Base-by-base conservation (phyloP, 2,888 invertebrate species). In the Dysmachus trigonus region DNA sequence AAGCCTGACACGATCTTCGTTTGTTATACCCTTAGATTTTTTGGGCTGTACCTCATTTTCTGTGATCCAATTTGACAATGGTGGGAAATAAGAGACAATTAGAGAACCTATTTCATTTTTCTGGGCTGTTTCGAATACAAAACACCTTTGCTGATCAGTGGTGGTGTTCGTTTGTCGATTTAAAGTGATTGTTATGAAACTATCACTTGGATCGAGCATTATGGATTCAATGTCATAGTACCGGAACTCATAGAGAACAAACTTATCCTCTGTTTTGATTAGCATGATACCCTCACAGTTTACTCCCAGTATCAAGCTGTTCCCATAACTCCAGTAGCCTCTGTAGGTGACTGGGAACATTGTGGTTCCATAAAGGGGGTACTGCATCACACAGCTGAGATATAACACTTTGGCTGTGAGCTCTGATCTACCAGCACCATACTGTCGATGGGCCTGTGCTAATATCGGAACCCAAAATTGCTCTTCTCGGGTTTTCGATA, bases 321-420 rank as follows among this genome's bases (percentile, higher is more conserved):
- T 94, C 15, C 90, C 97, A 90, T 98, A 98, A 5, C 97, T 96
- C 97, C 98, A 98, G 90, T 98, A 97, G 15, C 98, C 98, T 88
- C 97, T 95, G 91, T 98, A 98, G 0, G 96, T 96, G 87, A 98
- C 98, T 13, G 96, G 96, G 93, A 96, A 97, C 90, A 96, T 94
- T 0, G 97, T 97, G 86, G 97, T 96, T 6, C 97, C 97, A 88
- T 97, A 97, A 0, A 98, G 93, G 0, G 98, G 98, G 91, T 98
- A 98, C 92, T 98, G 98, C 97, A 98, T 98, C 5, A 98, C 98
- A 90, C 98, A 98, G 0, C 98, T 97, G 87, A 98, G 93, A 92
- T 98, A 98, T 88, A 98, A 93, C 30, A 98, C 98, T 93, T 98
- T 98, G 22, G 98, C 97, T 0, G 98, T 97, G 72, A 98, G 92